These are phyloP conservation scores for Hestina assimilis DNA, from an alignment of 1,140 invertebrate species.

Conservation along the genomic window DNA sequence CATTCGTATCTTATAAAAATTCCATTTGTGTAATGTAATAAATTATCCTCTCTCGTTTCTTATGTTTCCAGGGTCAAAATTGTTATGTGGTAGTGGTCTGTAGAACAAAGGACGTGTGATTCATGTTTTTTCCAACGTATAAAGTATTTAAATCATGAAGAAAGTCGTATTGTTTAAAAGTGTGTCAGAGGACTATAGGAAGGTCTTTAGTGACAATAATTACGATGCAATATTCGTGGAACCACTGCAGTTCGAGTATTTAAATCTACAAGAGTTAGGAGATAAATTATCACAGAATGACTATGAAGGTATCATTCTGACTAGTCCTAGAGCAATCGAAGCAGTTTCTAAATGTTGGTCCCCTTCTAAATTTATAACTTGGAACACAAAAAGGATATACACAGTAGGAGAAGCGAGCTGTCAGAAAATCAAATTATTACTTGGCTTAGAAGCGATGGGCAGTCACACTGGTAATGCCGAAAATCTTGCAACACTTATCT, in stretches of 20 bases:
- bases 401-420: conserved; percentile 76
- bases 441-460: conserved; percentile 75
- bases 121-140: conserved; percentile 21
- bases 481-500: conserved; percentile 71
- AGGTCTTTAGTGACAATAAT: conserved; percentile 62
- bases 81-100: conserved; percentile 36
- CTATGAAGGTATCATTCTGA: conserved; percentile 79
- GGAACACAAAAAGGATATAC: conserved; percentile 76
- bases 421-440: conserved; percentile 60
- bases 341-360: conserved; percentile 69
- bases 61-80: conserved; percentile 52
- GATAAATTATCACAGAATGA: conserved; percentile 60
- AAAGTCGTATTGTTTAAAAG: conserved; percentile 79
- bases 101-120: conserved; percentile 32
- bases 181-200: conserved; percentile 77
- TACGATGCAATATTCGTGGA: conserved; percentile 77
- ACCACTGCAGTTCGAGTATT: conserved; percentile 74
- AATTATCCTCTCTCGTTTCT: conserved; percentile 35
- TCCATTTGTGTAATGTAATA: conserved; percentile 17
- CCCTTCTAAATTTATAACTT: conserved; percentile 65
- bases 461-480: conserved; percentile 75
- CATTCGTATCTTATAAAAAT: conserved; percentile 25
- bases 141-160: conserved; percentile 51
- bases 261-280: conserved; percentile 60
- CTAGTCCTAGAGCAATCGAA: conserved; percentile 77